Evolutionary conservation across 2,113 vertebrate species (phyloP), one percentile per base, ranked within the genome.

Genomic region (Globicephala melas): DNA sequence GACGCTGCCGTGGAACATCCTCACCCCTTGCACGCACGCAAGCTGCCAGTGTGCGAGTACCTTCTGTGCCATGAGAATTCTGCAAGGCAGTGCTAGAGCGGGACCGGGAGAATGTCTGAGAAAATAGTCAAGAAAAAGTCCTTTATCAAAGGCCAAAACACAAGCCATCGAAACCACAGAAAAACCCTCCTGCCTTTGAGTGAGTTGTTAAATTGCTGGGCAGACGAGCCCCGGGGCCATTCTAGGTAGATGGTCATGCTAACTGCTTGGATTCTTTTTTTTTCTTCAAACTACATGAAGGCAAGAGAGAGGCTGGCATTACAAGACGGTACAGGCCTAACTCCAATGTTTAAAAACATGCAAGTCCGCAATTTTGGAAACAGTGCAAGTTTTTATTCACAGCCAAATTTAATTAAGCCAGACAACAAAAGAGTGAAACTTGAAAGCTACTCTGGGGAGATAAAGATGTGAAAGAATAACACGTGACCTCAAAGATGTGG

Each of bases 391-490:
- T 97, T 94, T 93, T 63, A 67, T 33, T 98, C 77, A 50, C 85
- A 80, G 98, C 93, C 97, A 97, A 97, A 98, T 81, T 79, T 95
- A 97, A 98, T 97, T 95, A 96, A 95, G 67, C 18, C 68, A 77
- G 97, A 96, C 93, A 97, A 97, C 83, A 98, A 91, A 97, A 96
- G 91, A 62, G 23, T 47, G 91, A 74, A 94, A 97, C 91, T 94
- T 91, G 89, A 97, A 98, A 97, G 93, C 93, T 77, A 26, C 89
- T 88, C 85, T 4, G 1, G 76, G 83, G 96, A 96, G 95, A 98
- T 89, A 97, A 96, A 97, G 98, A 96, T 10, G 88, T 70, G 67
- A 95, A 91, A 70, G 89, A 89, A 85, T 10, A 89, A 58, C 11
- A 23, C 2, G 77, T 95, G 98, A 98, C 80, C 92, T 85, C 84